These are phyloP conservation scores for Stenchaetothrips biformis DNA, from an alignment of 2,888 invertebrate genomes.

Conservation along the genomic window DNA sequence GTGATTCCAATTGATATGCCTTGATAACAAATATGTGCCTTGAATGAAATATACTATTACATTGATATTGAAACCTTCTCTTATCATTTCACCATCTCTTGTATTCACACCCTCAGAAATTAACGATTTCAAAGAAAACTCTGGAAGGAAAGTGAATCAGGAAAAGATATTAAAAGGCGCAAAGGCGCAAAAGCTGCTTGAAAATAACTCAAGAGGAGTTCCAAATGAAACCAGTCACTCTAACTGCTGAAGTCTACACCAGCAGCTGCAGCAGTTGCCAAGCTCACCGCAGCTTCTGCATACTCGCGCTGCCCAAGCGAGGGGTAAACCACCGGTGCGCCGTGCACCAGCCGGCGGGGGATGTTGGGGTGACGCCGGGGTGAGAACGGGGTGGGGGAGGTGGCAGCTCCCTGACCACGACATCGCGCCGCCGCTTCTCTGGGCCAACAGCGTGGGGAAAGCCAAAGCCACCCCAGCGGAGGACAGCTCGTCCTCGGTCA, in stretches of 20 bases:
- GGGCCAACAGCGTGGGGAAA: no score
- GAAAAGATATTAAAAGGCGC: not conserved
- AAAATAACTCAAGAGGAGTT: not conserved
- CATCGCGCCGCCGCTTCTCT: no score
- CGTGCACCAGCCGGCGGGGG: no score
- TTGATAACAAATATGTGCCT: not conserved
- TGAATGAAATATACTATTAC: constrained; percentile 20
- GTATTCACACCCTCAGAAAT: not conserved
- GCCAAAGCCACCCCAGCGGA: no score
- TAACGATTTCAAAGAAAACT: not conserved
- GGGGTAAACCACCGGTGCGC: no score
- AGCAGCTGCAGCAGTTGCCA: not conserved
- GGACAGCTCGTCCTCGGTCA: no score
- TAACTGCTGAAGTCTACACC: not conserved
- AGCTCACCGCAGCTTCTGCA: not conserved
- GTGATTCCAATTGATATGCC: not conserved
- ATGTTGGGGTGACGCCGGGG: no score
- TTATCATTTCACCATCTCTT: not conserved
- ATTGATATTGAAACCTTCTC: not conserved
- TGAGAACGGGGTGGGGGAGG: no score
- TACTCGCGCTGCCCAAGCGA: no score
- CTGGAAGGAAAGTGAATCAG: not conserved
- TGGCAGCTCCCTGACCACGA: no score
- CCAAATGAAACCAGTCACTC: no score
- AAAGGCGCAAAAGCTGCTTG: not conserved